Base-by-base conservation (phyloP, 2,888 invertebrate species). In the Drosophila rellima region DNA sequence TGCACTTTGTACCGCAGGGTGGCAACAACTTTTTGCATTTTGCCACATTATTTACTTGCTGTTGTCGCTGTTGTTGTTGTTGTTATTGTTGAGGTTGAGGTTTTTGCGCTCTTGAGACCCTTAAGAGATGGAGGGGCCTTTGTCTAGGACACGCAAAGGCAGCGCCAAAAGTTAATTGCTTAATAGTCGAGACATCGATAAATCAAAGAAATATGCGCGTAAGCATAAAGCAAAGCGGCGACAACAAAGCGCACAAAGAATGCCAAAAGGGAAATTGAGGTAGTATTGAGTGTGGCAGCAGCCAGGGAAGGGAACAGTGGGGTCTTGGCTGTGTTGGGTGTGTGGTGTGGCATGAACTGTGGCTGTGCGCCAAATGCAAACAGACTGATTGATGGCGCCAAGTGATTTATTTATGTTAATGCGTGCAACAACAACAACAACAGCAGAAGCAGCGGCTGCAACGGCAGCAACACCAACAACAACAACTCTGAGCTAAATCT, bases 321-420 rank as follows among this genome's bases (percentile, higher is more conserved):
- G 2, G 44, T 20, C 10, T 56, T n/a, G n/a, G 33, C 29, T 6
- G 20, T 15, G 35, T 35, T 6, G 23, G 23, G n/a, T 15, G 17
- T n/a, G 35, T n/a, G 10, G 20, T 20, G 35, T 18, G 11, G 17
- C 23, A 37, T 18, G 11, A 15, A n/a, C 17, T 44, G 23, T 65
- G 74, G 72, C 79, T 79, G 74, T 74, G 79, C 68, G 74, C 60
- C 78, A 74, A 85, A 85, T 83, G 86, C 85, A 82, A 88, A 85
- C 88, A 82, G 86, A 85, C 88, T 83, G 83, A 83, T 83, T 83
- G 83, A 83, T 88, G 83, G 86, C 86, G 79, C 80, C 79, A 69
- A 85, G 86, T 88, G 88, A 83, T 83, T 83, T 88, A 88, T 83
- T 82, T 87, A 82, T 88, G 88, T 82, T 87, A 87, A 88, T 82